A percentile compares a stretch with the other conserved stretches of the same genome.
Evolutionary conservation across 2,888 invertebrate species (phyloP).

Genomic region (Cyclophora punctaria): DNA sequence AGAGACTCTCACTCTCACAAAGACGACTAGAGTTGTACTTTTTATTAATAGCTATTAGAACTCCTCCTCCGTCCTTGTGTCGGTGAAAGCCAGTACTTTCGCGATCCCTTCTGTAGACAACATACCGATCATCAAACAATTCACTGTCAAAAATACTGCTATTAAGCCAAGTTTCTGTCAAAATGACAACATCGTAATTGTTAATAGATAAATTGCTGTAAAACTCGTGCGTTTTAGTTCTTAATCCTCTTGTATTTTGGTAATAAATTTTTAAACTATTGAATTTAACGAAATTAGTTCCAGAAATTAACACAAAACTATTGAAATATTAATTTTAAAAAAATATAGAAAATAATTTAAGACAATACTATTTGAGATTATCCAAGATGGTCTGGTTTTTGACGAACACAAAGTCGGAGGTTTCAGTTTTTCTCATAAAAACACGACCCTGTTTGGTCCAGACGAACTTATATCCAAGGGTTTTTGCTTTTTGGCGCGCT

Average conservation of each 20-base stretch:
- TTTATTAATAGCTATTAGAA: not conserved
- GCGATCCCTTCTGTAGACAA: not conserved
- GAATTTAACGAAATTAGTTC: not conserved
- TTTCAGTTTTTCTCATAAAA: constrained; percentile 1
- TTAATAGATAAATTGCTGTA: not conserved
- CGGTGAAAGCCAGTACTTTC: not conserved
- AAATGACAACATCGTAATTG: not conserved
- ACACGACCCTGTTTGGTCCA: constrained; percentile 8
- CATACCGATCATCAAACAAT: not conserved
- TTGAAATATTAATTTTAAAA: too few relatives aligned
- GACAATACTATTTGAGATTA: not conserved
- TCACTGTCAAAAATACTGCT: not conserved
- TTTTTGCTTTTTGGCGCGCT: constrained; percentile 4
- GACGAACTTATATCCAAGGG: constrained; percentile 6
- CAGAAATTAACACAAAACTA: not conserved
- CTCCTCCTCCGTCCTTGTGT: not conserved
- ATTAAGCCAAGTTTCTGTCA: constrained; percentile 2
- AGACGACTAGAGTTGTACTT: not conserved
- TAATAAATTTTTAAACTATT: constrained; percentile 2
- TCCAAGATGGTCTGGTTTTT: not conserved
- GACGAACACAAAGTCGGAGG: not conserved
- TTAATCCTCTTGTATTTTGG: constrained; percentile 9
- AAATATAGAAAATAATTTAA: too few relatives aligned
- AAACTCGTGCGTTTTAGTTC: not conserved
- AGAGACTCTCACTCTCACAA: not conserved